Evolutionary conservation across 2,797 vertebrate species (phyloP).

Genomic region (Pogonophryne albipinna): DNA sequence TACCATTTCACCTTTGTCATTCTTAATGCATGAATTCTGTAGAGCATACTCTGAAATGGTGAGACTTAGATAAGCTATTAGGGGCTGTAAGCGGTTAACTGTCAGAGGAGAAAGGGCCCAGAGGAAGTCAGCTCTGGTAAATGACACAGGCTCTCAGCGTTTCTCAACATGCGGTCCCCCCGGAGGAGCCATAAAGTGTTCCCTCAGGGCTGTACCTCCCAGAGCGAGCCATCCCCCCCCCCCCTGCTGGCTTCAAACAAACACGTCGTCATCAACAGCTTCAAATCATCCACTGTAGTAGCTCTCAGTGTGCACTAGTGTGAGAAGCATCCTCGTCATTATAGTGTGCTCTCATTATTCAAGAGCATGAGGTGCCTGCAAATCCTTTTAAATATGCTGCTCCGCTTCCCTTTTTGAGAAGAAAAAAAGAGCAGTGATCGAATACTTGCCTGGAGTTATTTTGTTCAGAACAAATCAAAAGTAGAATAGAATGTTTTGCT

Average conservation of each 20-base stretch:
- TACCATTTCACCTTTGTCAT: slow-evolving; percentile 10
- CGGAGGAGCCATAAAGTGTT: slow-evolving; percentile 59
- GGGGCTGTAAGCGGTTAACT: slow-evolving; percentile 36
- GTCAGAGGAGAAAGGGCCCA: slow-evolving; percentile 35
- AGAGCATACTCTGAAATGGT: slow-evolving; percentile 18
- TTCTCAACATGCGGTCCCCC: slow-evolving; percentile 67
- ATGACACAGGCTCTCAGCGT: slow-evolving; percentile 56
- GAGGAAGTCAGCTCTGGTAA: slow-evolving; percentile 49
- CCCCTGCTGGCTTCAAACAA: slow-evolving; percentile 66
- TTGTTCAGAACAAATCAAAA: slow-evolving; percentile 3
- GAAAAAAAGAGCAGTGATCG: slow-evolving; percentile 20
- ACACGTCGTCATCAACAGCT: slow-evolving; percentile 35
- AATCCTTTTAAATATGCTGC: slow-evolving; percentile 42
- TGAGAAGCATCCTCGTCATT: slow-evolving; percentile 48
- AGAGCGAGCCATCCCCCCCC: slow-evolving; percentile 41
- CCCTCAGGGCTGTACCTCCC: slow-evolving; percentile 50
- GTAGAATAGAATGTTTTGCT: not conserved
- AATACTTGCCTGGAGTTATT: slow-evolving; percentile 26
- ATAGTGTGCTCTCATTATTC: slow-evolving; percentile 53
- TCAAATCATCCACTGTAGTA: slow-evolving; percentile 39
- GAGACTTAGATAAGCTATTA: slow-evolving; percentile 13
- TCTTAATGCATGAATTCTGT: slow-evolving; percentile 6
- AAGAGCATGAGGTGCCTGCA: slow-evolving; percentile 36
- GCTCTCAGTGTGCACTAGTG: slow-evolving; percentile 28
- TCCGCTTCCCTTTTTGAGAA: slow-evolving; percentile 8